Conservation (phyloP, 2,888 invertebrate species). For the Hofmannophila pseudospretella region DNA sequence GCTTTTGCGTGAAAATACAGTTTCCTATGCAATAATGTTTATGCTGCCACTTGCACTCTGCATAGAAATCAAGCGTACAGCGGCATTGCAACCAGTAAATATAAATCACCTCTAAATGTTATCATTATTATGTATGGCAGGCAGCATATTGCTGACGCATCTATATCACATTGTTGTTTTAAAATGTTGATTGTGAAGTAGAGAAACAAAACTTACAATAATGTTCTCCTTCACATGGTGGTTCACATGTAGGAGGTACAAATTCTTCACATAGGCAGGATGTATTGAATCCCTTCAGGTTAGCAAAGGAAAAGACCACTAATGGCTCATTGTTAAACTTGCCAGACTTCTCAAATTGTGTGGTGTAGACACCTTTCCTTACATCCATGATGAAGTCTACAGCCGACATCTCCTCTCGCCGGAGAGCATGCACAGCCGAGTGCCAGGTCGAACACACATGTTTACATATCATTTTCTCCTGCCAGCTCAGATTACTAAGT, state of each 20-base stretch:
- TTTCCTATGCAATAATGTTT: too few relatives aligned
- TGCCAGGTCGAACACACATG: slow-evolving; percentile 60
- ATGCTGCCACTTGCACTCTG: too few relatives aligned
- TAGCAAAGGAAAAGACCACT: slow-evolving; percentile 52
- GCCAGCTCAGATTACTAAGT: slow-evolving; percentile 57
- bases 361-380: slow-evolving; percentile 22
- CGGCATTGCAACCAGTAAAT: too few relatives aligned
- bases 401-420: slow-evolving; percentile 46
- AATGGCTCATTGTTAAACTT: slow-evolving; percentile 50
- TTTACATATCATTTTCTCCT: slow-evolving; percentile 55
- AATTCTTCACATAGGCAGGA: slow-evolving; percentile 39
- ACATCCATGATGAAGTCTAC: slow-evolving; percentile 52
- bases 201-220: slow-evolving; percentile 62
- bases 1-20: too few relatives aligned
- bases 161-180: too few relatives aligned
- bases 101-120: too few relatives aligned
- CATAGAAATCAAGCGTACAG: too few relatives aligned
- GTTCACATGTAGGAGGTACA: slow-evolving; percentile 41
- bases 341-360: slow-evolving; percentile 43
- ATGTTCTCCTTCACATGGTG: slow-evolving; percentile 53
- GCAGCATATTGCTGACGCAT: too few relatives aligned
- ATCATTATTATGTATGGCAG: too few relatives aligned
- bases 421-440: slow-evolving; percentile 47
- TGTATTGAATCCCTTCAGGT: slow-evolving; percentile 34
- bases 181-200: too few relatives aligned